phyloP scores from a whole-genome alignment of 2,888 invertebrate genomes.

The Epinotia brunnichana region DNA sequence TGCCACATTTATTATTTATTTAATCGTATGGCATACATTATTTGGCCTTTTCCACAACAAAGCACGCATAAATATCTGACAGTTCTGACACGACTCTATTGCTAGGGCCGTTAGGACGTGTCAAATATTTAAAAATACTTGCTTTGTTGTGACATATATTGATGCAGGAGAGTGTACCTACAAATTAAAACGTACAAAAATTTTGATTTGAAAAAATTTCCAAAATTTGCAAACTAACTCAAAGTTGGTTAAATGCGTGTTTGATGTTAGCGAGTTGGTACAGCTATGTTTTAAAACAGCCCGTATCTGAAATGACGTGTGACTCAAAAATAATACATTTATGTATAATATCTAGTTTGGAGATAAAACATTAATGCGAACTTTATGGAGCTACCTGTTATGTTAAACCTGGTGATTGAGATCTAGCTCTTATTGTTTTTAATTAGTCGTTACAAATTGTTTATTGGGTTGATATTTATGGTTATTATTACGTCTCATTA shows the following conservation, averaged over 20 bases:
- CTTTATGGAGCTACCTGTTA: conserved; percentile 18
- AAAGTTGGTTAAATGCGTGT: neutral
- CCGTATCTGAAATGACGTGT: neutral
- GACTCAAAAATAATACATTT: neutral
- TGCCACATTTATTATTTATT: no score
- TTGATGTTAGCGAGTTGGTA: neutral
- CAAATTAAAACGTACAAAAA: no score
- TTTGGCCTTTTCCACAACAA: no score
- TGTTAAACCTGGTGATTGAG: conserved; percentile 1
- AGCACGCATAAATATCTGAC: no score
- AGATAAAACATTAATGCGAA: conserved; percentile 2
- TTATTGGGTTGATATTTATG: neutral
- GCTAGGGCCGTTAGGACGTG: no score
- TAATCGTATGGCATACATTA: no score
- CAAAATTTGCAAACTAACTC: no score
- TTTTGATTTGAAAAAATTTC: no score
- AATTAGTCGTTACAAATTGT: conserved; percentile 16
- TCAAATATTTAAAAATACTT: no score
- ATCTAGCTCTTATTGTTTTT: neutral
- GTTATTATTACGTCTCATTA: neutral
- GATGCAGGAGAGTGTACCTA: no score
- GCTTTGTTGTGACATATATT: no score
- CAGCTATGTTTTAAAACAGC: neutral
- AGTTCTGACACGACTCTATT: no score
- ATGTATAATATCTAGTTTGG: neutral